Percentiles rank a stretch among this genome's conserved stretches.
Conservation (phyloP, 2,888 invertebrate species). For the Deilephila elpenor region DNA sequence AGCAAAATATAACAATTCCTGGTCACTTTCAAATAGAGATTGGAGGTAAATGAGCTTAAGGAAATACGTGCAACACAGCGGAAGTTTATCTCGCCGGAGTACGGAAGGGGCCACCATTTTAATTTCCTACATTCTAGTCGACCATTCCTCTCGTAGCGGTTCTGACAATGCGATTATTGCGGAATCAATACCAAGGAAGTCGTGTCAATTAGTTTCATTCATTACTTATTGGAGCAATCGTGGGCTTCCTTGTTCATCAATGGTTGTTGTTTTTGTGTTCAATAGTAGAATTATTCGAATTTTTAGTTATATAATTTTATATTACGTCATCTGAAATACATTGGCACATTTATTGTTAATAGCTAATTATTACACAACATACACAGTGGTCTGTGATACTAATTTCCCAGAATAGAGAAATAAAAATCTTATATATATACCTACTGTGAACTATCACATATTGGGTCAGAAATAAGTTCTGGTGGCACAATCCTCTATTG, state of each 20-base stretch:
- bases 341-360: too few species aligned
- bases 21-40: conserved; percentile 3
- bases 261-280: not conserved
- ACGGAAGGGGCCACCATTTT: conserved; percentile 3
- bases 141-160: not conserved
- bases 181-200: conserved; percentile 2
- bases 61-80: not conserved
- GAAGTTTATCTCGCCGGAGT: not conserved
- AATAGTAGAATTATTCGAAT: too few species aligned
- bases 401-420: too few species aligned
- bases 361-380: too few species aligned
- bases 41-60: not conserved
- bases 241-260: not conserved
- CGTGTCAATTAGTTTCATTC: not conserved
- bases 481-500: too few species aligned
- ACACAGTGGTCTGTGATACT: too few species aligned
- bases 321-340: too few species aligned
- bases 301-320: too few species aligned
- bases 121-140: conserved; percentile 6
- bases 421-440: too few species aligned
- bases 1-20: not conserved
- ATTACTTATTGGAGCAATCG: not conserved
- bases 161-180: not conserved
- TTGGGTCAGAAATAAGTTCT: too few species aligned
- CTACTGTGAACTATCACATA: too few species aligned